Evolutionary conservation across 2,113 vertebrate species (phyloP), one percentile per base, ranked within the genome.

Genomic region (Lipophrys pholis): DNA sequence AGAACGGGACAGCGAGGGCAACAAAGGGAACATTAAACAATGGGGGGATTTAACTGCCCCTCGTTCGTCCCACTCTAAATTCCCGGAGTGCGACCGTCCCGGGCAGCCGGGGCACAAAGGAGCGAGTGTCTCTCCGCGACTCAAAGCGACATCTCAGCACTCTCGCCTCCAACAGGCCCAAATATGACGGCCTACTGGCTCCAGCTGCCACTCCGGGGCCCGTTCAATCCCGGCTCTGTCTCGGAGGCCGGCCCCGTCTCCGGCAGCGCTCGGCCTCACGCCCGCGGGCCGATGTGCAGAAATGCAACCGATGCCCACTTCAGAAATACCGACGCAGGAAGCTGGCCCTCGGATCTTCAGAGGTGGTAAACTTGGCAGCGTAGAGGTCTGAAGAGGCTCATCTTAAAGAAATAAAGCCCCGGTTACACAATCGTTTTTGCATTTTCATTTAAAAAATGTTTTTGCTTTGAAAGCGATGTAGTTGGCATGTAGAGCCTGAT

Each of bases 61-160:
- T 76, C 71, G 16, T 68, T 55, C 89, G 15, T 89, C 93, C 93
- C 83, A 92, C 93, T 93, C 90, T 80, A 79, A 82, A 94, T 93
- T 92, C 92, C 82, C 68, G 40, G 70, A 54, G 81, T 75, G 88
- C 69, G 80, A 89, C 79, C 82, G 62, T 85, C 87, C 73, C 78
- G 39, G 66, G 78, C 80, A 42, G 73, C 66, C 57, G 4, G 52
- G 7, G 76, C 78, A 92, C 91, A 93, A 92, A 91, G 76, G 82
- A 58, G 30, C 74, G 30, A 88, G 84, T 94, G 91, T 93, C 89
- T 78, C 71, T 1, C 79, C 51, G 78, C 76, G 0, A 64, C 88
- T 86, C 93, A 93, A 93, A 90, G 90, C 45, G 9, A 94, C 85
- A 82, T 87, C 91, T 94, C 94, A 94, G 93, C 94, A 92, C 90